These are phyloP conservation scores for Prinia subflava DNA, from an alignment of 2,113 vertebrate genomes.

Conservation along the genomic window DNA sequence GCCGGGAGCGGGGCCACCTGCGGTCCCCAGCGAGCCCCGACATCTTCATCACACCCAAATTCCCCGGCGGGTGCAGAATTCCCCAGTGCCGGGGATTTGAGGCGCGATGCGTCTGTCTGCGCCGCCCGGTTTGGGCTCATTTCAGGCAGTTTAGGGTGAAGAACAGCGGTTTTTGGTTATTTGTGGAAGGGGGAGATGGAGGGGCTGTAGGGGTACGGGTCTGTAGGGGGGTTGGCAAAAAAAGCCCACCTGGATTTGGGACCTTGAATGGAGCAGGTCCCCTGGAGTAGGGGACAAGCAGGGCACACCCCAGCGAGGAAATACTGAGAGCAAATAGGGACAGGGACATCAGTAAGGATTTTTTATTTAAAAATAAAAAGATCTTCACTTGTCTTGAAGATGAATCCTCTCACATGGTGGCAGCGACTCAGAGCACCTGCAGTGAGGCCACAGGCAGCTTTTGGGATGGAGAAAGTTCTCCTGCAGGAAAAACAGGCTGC, in stretches of 20 bases:
- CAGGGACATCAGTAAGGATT: not conserved
- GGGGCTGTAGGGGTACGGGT: not conserved
- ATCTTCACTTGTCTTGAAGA: not conserved
- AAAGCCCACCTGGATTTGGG: not conserved
- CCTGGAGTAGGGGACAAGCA: not conserved
- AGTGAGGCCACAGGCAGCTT: not conserved
- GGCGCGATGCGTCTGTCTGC: fast-evolving
- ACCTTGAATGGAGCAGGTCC: not conserved
- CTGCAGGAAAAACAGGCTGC: not conserved
- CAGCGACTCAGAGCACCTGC: conserved; percentile 1
- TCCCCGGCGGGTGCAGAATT: not conserved
- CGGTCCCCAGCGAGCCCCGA: fast-evolving
- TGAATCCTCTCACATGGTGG: not conserved
- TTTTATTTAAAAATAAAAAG: not conserved
- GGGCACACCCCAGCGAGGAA: not conserved
- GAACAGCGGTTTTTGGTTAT: not conserved
- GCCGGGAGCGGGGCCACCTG: not conserved
- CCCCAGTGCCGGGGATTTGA: fast-evolving
- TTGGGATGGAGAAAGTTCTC: not conserved
- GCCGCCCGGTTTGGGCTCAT: fast-evolving
- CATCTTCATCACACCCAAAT: not conserved
- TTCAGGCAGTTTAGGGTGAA: not conserved
- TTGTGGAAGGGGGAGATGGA: not conserved
- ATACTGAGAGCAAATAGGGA: not conserved
- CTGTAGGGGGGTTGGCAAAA: not conserved